Evolutionary conservation across 1,140 invertebrate genomes (phyloP).

Genomic region (Eumeta japonica): DNA sequence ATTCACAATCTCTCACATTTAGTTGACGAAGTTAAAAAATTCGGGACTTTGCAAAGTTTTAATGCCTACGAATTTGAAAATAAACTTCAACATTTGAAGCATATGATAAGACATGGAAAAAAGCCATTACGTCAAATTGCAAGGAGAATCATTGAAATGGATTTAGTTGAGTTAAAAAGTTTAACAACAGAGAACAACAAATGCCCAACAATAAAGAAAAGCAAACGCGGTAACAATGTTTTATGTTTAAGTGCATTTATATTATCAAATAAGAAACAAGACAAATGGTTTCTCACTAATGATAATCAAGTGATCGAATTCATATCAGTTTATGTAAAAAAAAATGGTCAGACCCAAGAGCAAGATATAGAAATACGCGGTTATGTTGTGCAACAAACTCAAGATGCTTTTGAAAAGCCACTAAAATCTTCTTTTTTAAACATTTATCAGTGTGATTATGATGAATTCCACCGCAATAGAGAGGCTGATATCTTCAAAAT

Average conservation of each 20-base stretch:
- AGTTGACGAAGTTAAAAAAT: constrained; percentile 18
- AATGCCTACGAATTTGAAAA: constrained; percentile 22
- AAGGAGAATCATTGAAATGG: constrained; percentile 11
- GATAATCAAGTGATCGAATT: neutral
- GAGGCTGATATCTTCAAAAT: no score
- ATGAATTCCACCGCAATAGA: no score
- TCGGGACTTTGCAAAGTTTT: constrained; percentile 16
- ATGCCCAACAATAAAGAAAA: constrained; percentile 2
- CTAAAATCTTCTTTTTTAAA: no score
- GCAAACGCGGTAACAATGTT: neutral
- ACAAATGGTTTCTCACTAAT: constrained; percentile 8
- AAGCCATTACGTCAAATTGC: constrained; percentile 16
- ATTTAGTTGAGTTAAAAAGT: neutral
- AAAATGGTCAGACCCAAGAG: no score
- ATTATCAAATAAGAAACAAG: constrained; percentile 5
- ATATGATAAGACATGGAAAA: constrained; percentile 12
- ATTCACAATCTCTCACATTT: constrained; percentile 19
- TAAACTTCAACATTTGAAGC: constrained; percentile 17
- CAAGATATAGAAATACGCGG: no score
- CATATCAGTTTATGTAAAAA: neutral
- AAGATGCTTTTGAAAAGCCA: no score
- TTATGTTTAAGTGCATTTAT: constrained; percentile 6
- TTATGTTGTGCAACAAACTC: no score
- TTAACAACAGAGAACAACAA: neutral
- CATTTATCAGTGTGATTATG: no score